These are phyloP conservation scores for Sminthurides aquaticus DNA, from an alignment of 2,888 invertebrate species.

Conservation along the genomic window DNA sequence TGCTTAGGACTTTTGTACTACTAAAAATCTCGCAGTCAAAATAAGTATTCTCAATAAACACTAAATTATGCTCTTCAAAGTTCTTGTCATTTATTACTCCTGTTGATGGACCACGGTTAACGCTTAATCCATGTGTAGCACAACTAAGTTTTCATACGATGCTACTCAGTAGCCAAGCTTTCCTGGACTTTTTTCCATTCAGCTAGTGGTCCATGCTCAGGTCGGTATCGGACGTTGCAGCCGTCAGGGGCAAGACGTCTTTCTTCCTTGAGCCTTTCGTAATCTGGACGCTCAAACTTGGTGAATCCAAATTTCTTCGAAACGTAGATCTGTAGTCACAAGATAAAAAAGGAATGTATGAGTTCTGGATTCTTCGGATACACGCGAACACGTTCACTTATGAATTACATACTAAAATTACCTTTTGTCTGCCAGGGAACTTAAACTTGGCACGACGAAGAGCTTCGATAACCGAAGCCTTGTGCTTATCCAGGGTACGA, in stretches of 20 bases:
- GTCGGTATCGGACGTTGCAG: slow-evolving; percentile 87
- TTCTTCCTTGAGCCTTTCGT: slow-evolving; percentile 72
- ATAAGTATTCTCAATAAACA: no score
- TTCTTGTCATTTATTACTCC: not conserved
- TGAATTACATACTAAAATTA: no score
- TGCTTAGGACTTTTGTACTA: no score
- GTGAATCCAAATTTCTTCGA: slow-evolving; percentile 99
- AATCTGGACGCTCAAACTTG: slow-evolving; percentile 85
- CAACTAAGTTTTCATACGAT: no score
- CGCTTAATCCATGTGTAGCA: no score
- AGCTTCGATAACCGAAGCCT: slow-evolving; percentile 94
- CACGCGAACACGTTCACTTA: no score
- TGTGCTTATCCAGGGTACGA: slow-evolving; percentile 88
- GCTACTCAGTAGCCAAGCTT: slow-evolving; percentile 43
- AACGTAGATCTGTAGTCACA: slow-evolving; percentile 68
- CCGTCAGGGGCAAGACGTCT: slow-evolving; percentile 85
- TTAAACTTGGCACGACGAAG: slow-evolving; percentile 99
- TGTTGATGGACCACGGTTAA: not conserved
- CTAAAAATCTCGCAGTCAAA: no score
- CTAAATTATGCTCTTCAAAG: no score
- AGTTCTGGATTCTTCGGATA: no score
- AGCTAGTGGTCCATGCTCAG: slow-evolving; percentile 87
- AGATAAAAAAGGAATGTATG: no score
- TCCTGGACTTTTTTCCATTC: slow-evolving; percentile 82
- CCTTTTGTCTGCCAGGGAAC: slow-evolving; percentile 99